Evolutionary conservation across 1,140 invertebrate species (phyloP).

Genomic region (Cotesia chilonis): DNA sequence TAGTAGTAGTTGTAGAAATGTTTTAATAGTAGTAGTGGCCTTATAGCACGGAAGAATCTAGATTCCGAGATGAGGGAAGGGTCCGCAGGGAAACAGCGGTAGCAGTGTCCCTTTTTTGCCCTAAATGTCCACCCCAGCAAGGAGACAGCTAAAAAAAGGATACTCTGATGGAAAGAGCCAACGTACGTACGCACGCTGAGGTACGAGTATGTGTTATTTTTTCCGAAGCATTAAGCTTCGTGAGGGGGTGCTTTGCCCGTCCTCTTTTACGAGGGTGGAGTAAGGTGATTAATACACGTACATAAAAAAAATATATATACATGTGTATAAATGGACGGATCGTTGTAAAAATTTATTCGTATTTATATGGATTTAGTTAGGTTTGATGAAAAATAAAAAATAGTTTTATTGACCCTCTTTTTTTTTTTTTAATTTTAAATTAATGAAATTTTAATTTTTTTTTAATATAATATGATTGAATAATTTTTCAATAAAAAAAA

Average conservation of each 20-base stretch:
- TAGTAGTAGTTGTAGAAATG: too few relatives aligned
- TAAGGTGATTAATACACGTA: neutral
- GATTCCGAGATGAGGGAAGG: slow-evolving; percentile 44
- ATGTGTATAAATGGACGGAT: too few relatives aligned
- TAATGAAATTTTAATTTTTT: too few relatives aligned
- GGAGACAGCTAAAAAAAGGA: slow-evolving; percentile 28
- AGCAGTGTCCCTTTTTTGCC: slow-evolving; percentile 56
- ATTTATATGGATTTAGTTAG: too few relatives aligned
- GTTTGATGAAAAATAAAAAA: too few relatives aligned
- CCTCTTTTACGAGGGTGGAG: slow-evolving; percentile 29
- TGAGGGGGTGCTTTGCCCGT: slow-evolving; percentile 45
- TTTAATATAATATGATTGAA: too few relatives aligned
- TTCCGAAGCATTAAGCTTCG: slow-evolving; percentile 64
- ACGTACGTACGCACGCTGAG: slow-evolving; percentile 40
- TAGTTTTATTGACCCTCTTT: too few relatives aligned
- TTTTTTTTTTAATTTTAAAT: too few relatives aligned
- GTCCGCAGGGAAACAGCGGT: slow-evolving; percentile 45
- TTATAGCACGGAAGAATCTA: slow-evolving; percentile 38
- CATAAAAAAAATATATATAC: too few relatives aligned
- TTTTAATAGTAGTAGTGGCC: too few relatives aligned
- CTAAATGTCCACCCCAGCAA: slow-evolving; percentile 59
- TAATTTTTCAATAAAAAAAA: too few relatives aligned
- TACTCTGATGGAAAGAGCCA: slow-evolving; percentile 18
- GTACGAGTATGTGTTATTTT: slow-evolving; percentile 59
- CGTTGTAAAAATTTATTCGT: too few relatives aligned